Base-by-base conservation (phyloP, 1,140 invertebrate genomes). In the Ostrea denselamellosa region DNA sequence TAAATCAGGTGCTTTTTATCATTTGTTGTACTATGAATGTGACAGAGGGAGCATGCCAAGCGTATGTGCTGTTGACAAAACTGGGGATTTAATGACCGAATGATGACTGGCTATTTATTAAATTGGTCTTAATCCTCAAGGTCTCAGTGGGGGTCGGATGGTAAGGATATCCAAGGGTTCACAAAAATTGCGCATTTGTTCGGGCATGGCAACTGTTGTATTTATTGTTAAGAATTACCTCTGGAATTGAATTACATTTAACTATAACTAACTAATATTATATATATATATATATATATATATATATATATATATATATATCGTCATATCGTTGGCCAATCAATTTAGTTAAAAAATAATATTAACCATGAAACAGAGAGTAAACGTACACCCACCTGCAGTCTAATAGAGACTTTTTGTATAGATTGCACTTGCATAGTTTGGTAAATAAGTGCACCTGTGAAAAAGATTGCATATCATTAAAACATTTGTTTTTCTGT, bases 401-500 rank as follows among this genome's bases (percentile, higher is more conserved):
- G 14, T 62, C 56, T 62, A 7, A 19, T 62, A 34, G 10, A 17
- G 34, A 44, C 34, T 5, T 44, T 44, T 44, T 44, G 34, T 44
- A 5, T 44, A 44, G 34, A 5, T 5, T 44, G 34, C 3, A 25
- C 22, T 28, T 77, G 68, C 68, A 77, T 77, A 34, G 34, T 10
- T 77, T 77, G 9, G 68, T 77, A 44, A 28, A 77, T 25, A 77
- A 77, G 68, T 77, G 68, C 68, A 77, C 14, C 68, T 34, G 68
- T 77, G 68, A 77, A 77, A n/a, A 77, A 77, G 25, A 77, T 77
- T 77, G 68, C 68, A 77, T 25, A 77, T 77, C 68, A 77, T 77
- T 77, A 28, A 34, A 77, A 77, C 68, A 77, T 77, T 77, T 34
- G 68, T 77, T 77, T 77, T 34, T 77, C 14, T 77, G 9, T 25